Evolutionary conservation across 2,888 invertebrate species (phyloP).

Genomic region (Zygaena filipendulae): DNA sequence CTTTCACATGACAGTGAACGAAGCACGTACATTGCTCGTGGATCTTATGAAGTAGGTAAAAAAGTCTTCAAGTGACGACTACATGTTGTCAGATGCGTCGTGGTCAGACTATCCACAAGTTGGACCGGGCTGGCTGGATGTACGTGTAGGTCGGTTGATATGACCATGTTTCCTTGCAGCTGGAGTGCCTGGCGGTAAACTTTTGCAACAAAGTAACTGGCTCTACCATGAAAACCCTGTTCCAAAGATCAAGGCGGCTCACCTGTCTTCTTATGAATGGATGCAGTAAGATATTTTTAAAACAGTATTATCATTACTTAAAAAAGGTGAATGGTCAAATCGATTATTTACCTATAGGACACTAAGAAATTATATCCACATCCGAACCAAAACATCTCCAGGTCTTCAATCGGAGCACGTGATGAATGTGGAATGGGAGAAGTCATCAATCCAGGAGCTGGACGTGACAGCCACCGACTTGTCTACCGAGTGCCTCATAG

Average conservation of each 20-base stretch:
- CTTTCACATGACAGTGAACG: no score
- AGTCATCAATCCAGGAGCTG: conserved; percentile 91
- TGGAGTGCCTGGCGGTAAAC: conserved; percentile 97
- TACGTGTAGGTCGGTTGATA: no score
- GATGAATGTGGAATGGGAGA: conserved; percentile 98
- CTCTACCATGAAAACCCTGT: conserved; percentile 91
- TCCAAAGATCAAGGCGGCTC: conserved; percentile 92
- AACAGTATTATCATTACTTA: no score
- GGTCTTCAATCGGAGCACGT: conserved; percentile 92
- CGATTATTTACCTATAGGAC: background rate
- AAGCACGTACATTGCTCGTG: no score
- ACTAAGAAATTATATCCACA: background rate
- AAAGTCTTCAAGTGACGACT: no score
- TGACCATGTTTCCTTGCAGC: no score
- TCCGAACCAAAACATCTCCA: conserved; percentile 28
- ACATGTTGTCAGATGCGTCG: no score
- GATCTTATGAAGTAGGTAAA: no score
- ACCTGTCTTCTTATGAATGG: conserved; percentile 96
- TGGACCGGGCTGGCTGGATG: no score
- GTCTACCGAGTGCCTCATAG: conserved; percentile 91
- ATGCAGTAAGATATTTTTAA: conserved; percentile 78
- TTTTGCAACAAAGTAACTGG: conserved; percentile 98
- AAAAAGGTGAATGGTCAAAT: background rate
- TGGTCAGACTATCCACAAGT: no score
- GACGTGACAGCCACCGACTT: conserved; percentile 98